These are phyloP conservation scores for Podarcis muralis DNA, from an alignment of 2,113 vertebrate genomes.

Conservation along the genomic window DNA sequence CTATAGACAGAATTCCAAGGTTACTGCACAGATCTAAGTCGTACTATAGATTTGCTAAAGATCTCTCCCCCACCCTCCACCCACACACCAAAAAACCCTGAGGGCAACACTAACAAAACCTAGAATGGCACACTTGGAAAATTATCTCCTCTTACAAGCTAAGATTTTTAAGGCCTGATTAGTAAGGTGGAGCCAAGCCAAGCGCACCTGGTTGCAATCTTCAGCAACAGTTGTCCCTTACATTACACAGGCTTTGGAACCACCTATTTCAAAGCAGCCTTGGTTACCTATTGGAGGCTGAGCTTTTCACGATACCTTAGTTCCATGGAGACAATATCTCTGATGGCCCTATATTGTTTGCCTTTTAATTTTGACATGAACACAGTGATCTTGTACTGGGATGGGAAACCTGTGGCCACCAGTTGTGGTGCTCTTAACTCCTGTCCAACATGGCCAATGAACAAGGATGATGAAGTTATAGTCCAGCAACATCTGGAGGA, in stretches of 20 bases:
- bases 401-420: no score
- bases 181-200: neutral
- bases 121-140: neutral
- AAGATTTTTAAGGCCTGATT: neutral
- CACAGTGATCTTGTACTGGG: no score
- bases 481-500: no score
- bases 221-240: neutral
- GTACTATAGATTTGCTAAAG: no score
- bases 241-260: neutral
- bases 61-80: no score
- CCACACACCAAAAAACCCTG: no score
- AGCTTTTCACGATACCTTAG: no score
- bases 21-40: no score
- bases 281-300: neutral
- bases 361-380: neutral
- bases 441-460: neutral
- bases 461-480: no score
- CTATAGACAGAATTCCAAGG: no score
- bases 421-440: neutral
- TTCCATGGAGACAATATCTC: neutral
- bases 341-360: neutral
- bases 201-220: neutral
- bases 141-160: neutral
- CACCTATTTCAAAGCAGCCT: neutral
- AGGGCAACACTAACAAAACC: no score